Conservation (phyloP, 2,113 vertebrate genomes). For the Coracopsis vasa region DNA sequence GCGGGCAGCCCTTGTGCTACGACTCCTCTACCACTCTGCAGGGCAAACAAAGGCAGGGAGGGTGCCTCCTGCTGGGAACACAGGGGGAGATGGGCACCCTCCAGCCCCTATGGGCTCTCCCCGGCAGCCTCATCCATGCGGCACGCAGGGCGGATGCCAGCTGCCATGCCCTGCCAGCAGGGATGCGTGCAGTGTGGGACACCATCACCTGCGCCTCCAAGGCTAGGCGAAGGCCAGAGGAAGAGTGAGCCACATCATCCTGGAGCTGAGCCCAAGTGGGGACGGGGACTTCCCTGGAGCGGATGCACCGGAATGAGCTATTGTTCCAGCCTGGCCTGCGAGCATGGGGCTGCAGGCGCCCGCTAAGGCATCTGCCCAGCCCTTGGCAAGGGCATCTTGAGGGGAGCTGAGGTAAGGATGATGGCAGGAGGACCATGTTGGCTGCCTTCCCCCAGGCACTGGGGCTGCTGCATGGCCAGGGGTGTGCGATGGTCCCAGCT, state of each 20-base stretch:
- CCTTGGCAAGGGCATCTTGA: neutral
- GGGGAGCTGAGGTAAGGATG: neutral
- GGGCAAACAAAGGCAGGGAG: neutral
- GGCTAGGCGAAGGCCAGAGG: neutral
- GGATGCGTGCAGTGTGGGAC: neutral
- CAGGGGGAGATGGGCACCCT: neutral
- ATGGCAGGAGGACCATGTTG: neutral
- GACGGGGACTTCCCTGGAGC: neutral
- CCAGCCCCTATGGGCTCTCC: neutral
- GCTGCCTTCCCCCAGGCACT: accelerated
- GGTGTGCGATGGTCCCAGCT: accelerated
- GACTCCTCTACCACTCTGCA: neutral
- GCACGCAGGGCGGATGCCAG: accelerated
- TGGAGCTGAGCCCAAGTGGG: neutral
- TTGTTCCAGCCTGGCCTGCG: neutral
- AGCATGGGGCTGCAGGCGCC: neutral
- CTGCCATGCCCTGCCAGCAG: neutral
- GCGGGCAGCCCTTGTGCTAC: neutral
- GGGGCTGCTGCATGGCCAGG: accelerated
- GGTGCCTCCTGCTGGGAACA: neutral
- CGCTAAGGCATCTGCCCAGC: neutral
- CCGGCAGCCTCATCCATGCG: accelerated
- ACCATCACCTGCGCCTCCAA: neutral
- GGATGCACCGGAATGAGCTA: neutral
- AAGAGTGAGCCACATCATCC: neutral